Conservation (phyloP, 2,888 invertebrate genomes). For the Stenichneumon culpator region DNA sequence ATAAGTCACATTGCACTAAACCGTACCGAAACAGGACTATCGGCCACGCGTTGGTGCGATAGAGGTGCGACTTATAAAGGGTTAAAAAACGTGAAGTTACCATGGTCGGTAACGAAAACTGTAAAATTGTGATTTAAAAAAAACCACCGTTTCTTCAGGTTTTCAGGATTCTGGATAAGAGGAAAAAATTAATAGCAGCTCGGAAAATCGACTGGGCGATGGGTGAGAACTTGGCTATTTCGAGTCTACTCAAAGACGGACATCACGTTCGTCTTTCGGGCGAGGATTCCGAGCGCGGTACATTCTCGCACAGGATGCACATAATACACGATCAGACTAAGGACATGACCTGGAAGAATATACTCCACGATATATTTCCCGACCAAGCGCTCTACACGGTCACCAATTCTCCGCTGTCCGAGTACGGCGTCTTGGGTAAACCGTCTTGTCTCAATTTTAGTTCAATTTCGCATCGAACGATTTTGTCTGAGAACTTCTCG, state of each 20-base stretch:
- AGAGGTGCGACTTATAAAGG: too few species aligned
- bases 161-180: conserved; percentile 84
- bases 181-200: conserved; percentile 87
- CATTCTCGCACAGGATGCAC: conserved; percentile 92
- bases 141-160: conserved; percentile 65
- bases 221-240: conserved; percentile 92
- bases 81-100: not conserved
- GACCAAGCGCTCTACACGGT: conserved; percentile 92
- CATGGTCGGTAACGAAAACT: not conserved
- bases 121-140: not conserved
- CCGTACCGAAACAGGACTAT: too few species aligned
- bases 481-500: conserved; percentile 7
- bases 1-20: too few species aligned
- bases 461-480: not conserved
- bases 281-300: conserved; percentile 94
- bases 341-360: conserved; percentile 87
- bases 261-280: conserved; percentile 92
- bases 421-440: conserved; percentile 88
- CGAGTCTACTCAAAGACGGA: conserved; percentile 91
- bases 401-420: conserved; percentile 93
- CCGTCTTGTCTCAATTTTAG: not conserved
- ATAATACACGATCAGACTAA: conserved; percentile 92
- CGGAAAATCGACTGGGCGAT: conserved; percentile 92
- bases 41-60: too few species aligned
- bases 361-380: conserved; percentile 89